A percentile compares a stretch with the other conserved stretches of the same genome.
These are phyloP conservation scores for Alsophila aescularia DNA, from an alignment of 2,888 invertebrate species.

Conservation along the genomic window DNA sequence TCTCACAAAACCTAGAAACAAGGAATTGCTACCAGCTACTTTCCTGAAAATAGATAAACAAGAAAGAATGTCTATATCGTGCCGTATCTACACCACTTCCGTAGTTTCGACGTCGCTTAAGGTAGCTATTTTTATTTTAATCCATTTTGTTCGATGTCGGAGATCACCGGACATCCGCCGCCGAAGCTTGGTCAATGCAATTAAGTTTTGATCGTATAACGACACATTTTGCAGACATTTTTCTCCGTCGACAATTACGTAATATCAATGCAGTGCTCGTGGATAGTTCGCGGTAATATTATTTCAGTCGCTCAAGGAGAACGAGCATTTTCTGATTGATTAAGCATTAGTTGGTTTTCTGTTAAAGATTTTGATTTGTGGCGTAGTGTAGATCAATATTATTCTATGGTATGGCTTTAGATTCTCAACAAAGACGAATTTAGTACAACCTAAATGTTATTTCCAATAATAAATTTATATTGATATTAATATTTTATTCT, in stretches of 20 bases:
- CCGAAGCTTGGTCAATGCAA: constrained; percentile 74
- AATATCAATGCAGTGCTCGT: constrained; percentile 21
- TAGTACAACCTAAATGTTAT: too few relatives aligned
- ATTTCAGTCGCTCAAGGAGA: constrained; percentile 13
- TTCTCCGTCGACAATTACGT: constrained; percentile 37
- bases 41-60: constrained; percentile 26
- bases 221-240: constrained; percentile 70
- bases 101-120: constrained; percentile 37
- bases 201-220: constrained; percentile 80
- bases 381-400: too few relatives aligned
- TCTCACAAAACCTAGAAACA: background rate
- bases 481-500: too few relatives aligned
- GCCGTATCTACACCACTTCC: constrained; percentile 31
- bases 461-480: too few relatives aligned
- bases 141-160: constrained; percentile 71
- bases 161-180: constrained; percentile 73
- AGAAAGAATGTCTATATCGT: constrained; percentile 20
- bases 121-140: constrained; percentile 73
- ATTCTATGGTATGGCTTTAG: too few relatives aligned
- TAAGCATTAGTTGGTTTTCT: background rate
- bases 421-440: too few relatives aligned
- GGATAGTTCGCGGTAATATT: constrained; percentile 19
- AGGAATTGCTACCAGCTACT: constrained; percentile 10
- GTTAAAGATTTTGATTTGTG: too few relatives aligned
- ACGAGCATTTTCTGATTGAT: background rate